These are phyloP conservation scores for Drosophila fulvimacula DNA, from an alignment of 2,888 invertebrate genomes.

Conservation along the genomic window DNA sequence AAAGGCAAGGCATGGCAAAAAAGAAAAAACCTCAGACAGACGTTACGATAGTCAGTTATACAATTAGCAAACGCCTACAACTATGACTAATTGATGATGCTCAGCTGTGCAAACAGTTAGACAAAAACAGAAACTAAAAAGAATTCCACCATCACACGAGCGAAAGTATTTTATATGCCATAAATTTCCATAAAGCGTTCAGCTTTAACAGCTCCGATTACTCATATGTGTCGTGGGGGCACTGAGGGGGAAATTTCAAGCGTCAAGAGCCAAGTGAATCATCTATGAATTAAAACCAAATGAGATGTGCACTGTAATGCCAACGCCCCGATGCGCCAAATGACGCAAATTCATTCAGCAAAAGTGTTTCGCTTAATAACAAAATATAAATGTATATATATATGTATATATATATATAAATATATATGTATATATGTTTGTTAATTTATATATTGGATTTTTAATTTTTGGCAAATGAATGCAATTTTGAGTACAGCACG, in stretches of 20 bases:
- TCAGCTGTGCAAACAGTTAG: constrained; percentile 24
- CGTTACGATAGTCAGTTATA: background rate
- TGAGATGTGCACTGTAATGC: constrained; percentile 33
- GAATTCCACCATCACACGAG: constrained; percentile 41
- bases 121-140: constrained; percentile 10
- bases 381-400: background rate
- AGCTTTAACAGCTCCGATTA: constrained; percentile 42
- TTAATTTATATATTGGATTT: constrained; percentile 15
- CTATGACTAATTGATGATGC: constrained; percentile 56
- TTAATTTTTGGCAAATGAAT: constrained; percentile 51
- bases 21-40: background rate
- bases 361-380: constrained; percentile 3
- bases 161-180: constrained; percentile 72
- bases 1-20: background rate
- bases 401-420: background rate
- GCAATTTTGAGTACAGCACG: constrained; percentile 42
- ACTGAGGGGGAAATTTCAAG: constrained; percentile 4
- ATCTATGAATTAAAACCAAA: constrained; percentile 29
- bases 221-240: constrained; percentile 33
- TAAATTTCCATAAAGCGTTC: constrained; percentile 69
- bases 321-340: constrained; percentile 41
- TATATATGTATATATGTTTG: background rate
- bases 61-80: constrained; percentile 41
- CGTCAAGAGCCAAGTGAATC: constrained; percentile 44
- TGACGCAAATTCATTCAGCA: constrained; percentile 75